Evolutionary conservation across 2,888 invertebrate genomes (phyloP), one percentile per base, ranked within the genome.

Genomic region (Blastobasis lacticolella): DNA sequence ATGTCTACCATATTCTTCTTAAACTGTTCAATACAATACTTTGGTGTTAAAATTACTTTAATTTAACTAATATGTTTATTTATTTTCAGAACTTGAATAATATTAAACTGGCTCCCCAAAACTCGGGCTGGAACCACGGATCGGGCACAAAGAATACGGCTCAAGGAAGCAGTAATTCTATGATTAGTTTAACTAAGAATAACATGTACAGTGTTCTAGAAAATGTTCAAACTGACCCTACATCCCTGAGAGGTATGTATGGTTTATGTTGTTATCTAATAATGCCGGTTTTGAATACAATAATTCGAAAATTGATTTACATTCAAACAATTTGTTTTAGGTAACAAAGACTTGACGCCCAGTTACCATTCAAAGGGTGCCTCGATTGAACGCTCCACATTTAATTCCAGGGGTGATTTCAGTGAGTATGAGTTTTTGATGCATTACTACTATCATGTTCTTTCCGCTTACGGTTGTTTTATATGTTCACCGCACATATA

Each of bases 331-430:
- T 42, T 42, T 42, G 10, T 42, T 71, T 53, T 60, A 86, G 85
- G 71, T 53, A 81, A 71, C 61, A 80, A 83, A 62, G 86, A 87
- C 49, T 67, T 79, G 58, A 57, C 76, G 2, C 63, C 79, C 41
- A 73, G 64, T 56, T 86, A 85, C 60, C 77, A 83, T 59, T 79
- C 87, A 38, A 88, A 88, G 69, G 82, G 83, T 48, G 83, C 83
- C 46, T 89, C 89, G 4, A 88, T 88, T 53, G 89, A 89, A 63
- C 71, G 88, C 53, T 88, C 88, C 0, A 86, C 87, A 51, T 88
- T 88, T 57, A 87, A 79, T 58, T 79, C 85, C 9, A 74, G 80
- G 65, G 75, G 71, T 55, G 85, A 87, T 49, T 82, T 75, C 57
- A 69, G 85, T 86, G 66, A 82, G 83, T 81, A 49, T 23, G 36